Percentiles rank a stretch among this genome's conserved stretches.
Conservation (phyloP, 2,797 vertebrate genomes). For the Sebastes steindachneri region DNA sequence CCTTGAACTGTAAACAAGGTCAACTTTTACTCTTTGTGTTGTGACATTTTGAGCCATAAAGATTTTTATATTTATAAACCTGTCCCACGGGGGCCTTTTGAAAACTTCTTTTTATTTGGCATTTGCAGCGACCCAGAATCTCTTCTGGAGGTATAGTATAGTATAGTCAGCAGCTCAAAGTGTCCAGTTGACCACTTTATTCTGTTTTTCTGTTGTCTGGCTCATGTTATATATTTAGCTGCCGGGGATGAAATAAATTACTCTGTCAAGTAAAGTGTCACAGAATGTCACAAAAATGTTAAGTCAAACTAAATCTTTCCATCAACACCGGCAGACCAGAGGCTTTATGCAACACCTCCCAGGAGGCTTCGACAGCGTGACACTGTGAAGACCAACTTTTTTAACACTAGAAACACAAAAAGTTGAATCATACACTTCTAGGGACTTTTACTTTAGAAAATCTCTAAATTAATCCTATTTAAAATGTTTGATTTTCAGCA, state of each 20-base stretch:
- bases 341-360: not conserved
- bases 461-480: too few species aligned
- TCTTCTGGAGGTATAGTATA: not conserved
- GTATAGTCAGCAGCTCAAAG: too few species aligned
- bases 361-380: not conserved
- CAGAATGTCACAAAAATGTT: not conserved
- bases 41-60: not conserved
- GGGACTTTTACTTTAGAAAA: too few species aligned
- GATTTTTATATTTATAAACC: not conserved
- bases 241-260: not conserved
- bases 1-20: not conserved
- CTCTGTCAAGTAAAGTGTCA: not conserved
- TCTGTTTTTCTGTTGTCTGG: not conserved
- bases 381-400: not conserved
- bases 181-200: not conserved
- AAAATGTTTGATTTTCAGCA: too few species aligned
- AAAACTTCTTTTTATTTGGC: not conserved
- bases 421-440: too few species aligned
- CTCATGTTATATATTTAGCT: not conserved
- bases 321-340: not conserved
- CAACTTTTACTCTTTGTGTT: not conserved
- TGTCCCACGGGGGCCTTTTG: not conserved
- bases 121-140: not conserved
- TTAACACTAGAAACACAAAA: too few species aligned
- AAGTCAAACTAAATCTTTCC: not conserved